Conservation (phyloP, 2,888 invertebrate genomes). For the Xanthorhoe spadicearia region DNA sequence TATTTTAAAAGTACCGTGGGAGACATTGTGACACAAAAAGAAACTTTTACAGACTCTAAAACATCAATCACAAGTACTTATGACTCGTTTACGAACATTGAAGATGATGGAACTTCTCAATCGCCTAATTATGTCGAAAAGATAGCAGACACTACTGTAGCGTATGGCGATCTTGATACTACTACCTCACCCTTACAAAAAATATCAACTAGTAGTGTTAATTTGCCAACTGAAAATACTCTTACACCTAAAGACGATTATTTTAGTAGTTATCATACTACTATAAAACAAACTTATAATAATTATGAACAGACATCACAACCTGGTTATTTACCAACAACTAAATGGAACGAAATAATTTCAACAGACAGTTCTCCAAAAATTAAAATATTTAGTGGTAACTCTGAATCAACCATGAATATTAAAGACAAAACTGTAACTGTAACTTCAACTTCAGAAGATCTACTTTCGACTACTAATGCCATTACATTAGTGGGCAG, state of each 20-base stretch:
- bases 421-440: neutral
- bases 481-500: neutral
- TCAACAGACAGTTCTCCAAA: slow-evolving; percentile 1
- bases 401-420: neutral
- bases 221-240: slow-evolving; percentile 1
- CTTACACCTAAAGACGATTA: neutral
- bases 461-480: neutral
- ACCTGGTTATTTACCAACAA: neutral
- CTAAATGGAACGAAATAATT: neutral
- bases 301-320: neutral
- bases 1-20: neutral
- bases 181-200: neutral
- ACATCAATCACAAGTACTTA: neutral
- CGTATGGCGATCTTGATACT: neutral
- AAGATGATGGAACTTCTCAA: neutral
- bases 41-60: neutral
- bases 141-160: slow-evolving; percentile 1
- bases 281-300: neutral
- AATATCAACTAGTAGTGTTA: neutral
- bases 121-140: neutral
- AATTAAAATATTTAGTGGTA: neutral
- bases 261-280: neutral
- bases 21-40: neutral
- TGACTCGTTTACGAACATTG: neutral
- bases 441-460: neutral